Conservation (phyloP, 2,888 invertebrate species). For the Mesodorylaimus sp. region DNA sequence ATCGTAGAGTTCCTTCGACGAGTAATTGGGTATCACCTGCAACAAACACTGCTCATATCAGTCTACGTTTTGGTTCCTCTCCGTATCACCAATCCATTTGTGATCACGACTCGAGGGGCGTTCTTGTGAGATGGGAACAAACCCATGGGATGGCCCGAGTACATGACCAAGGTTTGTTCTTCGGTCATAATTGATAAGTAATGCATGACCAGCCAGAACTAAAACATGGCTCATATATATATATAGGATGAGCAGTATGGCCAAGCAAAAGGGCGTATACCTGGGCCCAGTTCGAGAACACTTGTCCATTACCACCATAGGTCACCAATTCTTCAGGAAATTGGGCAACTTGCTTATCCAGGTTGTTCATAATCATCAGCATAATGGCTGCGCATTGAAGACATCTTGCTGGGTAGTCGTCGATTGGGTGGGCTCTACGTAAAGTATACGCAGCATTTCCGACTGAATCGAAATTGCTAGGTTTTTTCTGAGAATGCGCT, state of each 20-base stretch:
- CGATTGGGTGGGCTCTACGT: slow-evolving; percentile 39
- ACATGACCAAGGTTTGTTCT: slow-evolving; percentile 42
- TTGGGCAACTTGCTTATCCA: slow-evolving; percentile 44
- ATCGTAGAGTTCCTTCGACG: slow-evolving; percentile 39
- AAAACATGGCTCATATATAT: slow-evolving; percentile 15
- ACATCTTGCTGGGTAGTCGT: slow-evolving; percentile 35
- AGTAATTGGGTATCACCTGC: slow-evolving; percentile 43
- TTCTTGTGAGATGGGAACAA: slow-evolving; percentile 37
- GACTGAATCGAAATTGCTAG: too few relatives aligned
- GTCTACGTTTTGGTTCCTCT: background rate
- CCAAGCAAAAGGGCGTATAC: too few relatives aligned
- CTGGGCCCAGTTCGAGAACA: slow-evolving; percentile 46
- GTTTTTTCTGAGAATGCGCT: too few relatives aligned
- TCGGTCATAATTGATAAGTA: slow-evolving; percentile 40
- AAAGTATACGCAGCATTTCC: too few relatives aligned
- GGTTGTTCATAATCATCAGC: slow-evolving; percentile 46
- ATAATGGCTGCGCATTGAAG: slow-evolving; percentile 40
- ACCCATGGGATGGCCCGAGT: slow-evolving; percentile 45
- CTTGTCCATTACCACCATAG: slow-evolving; percentile 47
- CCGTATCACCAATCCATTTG: slow-evolving; percentile 47
- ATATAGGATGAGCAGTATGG: too few relatives aligned
- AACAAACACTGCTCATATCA: background rate
- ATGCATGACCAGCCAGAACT: slow-evolving; percentile 43
- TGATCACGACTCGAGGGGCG: slow-evolving; percentile 42
- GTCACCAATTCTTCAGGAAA: slow-evolving; percentile 46